A percentile compares a stretch with the other conserved stretches of the same genome.
Conservation (phyloP, 1,140 invertebrate species). For the Sarcophaga bullata region DNA sequence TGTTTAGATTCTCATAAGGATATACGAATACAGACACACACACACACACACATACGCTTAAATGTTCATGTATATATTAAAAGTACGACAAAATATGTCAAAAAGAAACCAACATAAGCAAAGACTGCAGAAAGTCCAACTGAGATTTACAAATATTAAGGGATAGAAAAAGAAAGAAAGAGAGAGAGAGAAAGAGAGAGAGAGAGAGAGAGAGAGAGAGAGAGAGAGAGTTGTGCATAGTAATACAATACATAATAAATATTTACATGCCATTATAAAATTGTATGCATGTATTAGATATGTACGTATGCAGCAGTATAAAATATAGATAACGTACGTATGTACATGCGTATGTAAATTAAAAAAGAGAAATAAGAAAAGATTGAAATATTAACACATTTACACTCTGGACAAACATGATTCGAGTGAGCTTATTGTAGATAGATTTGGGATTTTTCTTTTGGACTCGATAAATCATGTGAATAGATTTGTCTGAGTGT, state of each 20-base stretch:
- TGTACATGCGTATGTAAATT: background rate
- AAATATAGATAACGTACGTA: too few species aligned
- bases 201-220: too few species aligned
- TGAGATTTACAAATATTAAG: too few species aligned
- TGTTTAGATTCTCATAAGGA: background rate
- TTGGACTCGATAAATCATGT: too few species aligned
- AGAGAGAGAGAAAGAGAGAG: too few species aligned
- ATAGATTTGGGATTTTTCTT: too few species aligned
- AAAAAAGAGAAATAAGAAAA: background rate
- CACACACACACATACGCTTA: too few species aligned
- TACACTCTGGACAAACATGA: background rate
- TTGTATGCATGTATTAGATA: background rate
- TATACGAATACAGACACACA: too few species aligned
- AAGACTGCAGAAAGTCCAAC: background rate
- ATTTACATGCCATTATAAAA: background rate
- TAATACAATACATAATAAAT: background rate
- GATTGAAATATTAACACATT: slow-evolving; percentile 16
- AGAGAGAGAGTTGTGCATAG: background rate
- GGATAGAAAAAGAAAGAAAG: too few species aligned
- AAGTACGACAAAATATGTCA: background rate
- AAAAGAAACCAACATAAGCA: background rate
- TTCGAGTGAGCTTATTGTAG: too few species aligned
- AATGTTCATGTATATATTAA: background rate
- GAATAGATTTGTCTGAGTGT: too few species aligned
- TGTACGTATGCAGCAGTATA: background rate